A percentile compares a stretch with the other conserved stretches of the same genome.
phyloP scores from a whole-genome alignment of 2,888 invertebrate species.

The Sinhomidia bicolor region DNA sequence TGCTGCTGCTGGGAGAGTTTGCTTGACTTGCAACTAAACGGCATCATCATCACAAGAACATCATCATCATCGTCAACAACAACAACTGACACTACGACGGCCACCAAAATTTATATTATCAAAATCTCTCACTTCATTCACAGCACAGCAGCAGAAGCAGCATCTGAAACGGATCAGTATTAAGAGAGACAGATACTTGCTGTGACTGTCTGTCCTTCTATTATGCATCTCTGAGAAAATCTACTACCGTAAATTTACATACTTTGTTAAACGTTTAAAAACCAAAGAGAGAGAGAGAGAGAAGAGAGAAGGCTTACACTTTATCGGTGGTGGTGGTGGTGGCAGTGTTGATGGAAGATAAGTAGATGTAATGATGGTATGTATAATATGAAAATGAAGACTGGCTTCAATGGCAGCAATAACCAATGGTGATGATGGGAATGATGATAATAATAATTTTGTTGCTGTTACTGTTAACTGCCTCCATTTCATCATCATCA shows the following conservation, averaged over 20 bases:
- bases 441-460: slow-evolving; percentile 54
- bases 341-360: background rate
- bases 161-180: slow-evolving; percentile 5
- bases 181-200: background rate
- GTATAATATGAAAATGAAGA: slow-evolving; percentile 49
- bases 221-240: background rate
- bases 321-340: background rate
- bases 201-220: background rate
- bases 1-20: background rate
- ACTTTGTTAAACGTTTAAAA: background rate
- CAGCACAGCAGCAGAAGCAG: too few relatives aligned
- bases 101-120: background rate
- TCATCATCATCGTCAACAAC: background rate
- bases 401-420: background rate
- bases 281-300: too few relatives aligned
- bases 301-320: background rate
- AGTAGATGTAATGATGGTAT: background rate
- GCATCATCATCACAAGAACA: background rate
- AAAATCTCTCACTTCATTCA: too few relatives aligned
- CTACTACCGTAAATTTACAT: background rate
- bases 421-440: background rate
- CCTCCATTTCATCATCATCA: slow-evolving; percentile 49
- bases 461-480: slow-evolving; percentile 61
- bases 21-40: background rate
- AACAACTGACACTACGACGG: background rate